phyloP scores from a whole-genome alignment of 2,797 vertebrate genomes.

The Esox masquinongy region DNA sequence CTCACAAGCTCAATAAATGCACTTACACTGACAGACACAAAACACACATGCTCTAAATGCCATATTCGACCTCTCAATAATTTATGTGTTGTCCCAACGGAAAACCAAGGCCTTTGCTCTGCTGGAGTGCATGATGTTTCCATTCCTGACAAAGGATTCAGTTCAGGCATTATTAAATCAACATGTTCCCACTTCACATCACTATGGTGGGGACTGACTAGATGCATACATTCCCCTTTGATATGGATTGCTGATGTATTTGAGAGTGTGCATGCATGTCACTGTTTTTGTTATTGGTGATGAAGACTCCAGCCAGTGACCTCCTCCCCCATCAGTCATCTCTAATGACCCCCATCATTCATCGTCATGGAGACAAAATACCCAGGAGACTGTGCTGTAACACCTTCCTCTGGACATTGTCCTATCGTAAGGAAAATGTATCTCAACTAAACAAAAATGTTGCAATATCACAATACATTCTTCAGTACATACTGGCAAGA shows the following conservation, averaged over 20 bases:
- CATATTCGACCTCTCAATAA: constrained; percentile 47
- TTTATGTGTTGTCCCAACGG: constrained; percentile 41
- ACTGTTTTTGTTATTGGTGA: constrained; percentile 2
- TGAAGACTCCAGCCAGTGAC: constrained; percentile 5
- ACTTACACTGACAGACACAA: constrained; percentile 8
- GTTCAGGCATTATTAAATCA: constrained; percentile 18
- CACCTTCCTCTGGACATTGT: not conserved
- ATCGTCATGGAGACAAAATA: constrained; percentile 31
- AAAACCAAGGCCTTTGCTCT: constrained; percentile 26
- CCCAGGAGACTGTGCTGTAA: constrained; percentile 21
- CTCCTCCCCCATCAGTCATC: constrained; percentile 9
- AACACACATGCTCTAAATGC: constrained; percentile 27
- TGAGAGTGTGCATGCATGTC: not conserved
- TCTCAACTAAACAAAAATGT: not conserved
- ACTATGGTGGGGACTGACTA: not conserved
- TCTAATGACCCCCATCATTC: not conserved
- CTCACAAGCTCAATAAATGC: not conserved
- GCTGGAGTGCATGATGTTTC: constrained; percentile 1
- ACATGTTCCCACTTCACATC: constrained; percentile 8
- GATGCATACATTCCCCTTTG: not conserved
- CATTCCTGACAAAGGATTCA: constrained; percentile 5
- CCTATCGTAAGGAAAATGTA: not conserved
- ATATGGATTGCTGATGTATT: not conserved
- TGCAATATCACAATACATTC: not conserved
- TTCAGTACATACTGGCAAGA: not conserved